These are phyloP conservation scores for Geotrupes spiniger DNA, from an alignment of 2,888 invertebrate genomes.

Conservation along the genomic window DNA sequence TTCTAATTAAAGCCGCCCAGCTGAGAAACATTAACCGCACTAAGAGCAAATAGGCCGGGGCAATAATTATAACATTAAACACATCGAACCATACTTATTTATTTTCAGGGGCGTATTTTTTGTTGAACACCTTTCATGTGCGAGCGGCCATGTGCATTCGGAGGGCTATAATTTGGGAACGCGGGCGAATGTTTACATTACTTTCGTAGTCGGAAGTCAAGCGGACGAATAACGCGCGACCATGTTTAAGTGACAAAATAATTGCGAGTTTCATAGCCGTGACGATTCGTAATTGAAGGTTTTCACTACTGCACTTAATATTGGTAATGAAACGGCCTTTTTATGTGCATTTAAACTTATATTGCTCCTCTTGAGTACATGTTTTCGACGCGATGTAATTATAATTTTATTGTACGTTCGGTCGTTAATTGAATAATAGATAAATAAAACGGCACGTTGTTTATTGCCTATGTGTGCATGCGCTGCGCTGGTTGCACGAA, in stretches of 20 bases:
- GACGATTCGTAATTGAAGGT: constrained; percentile 14
- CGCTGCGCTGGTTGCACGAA: no score
- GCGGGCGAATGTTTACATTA: constrained; percentile 25
- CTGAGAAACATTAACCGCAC: no score
- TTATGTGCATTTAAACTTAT: constrained; percentile 7
- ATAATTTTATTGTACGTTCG: constrained; percentile 17
- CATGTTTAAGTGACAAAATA: constrained; percentile 38
- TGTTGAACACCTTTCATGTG: constrained; percentile 15
- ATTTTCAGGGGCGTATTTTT: background rate
- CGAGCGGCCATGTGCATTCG: constrained; percentile 28
- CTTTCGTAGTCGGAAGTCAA: constrained; percentile 28
- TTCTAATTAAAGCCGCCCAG: no score
- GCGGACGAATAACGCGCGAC: constrained; percentile 27
- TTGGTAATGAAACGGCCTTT: constrained; percentile 13
- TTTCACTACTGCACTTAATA: constrained; percentile 9
- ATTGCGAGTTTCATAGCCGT: constrained; percentile 30
- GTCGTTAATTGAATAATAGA: no score
- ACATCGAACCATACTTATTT: background rate
- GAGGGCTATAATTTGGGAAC: constrained; percentile 26
- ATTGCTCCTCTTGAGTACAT: background rate
- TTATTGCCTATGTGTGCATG: no score
- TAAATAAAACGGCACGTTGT: no score
- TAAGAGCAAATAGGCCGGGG: no score
- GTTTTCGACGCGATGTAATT: constrained; percentile 8
- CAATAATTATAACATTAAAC: background rate